A percentile compares a stretch with the other conserved stretches of the same genome.
These are phyloP conservation scores for Magallana gigas DNA, from an alignment of 1,140 invertebrate genomes.

Conservation along the genomic window DNA sequence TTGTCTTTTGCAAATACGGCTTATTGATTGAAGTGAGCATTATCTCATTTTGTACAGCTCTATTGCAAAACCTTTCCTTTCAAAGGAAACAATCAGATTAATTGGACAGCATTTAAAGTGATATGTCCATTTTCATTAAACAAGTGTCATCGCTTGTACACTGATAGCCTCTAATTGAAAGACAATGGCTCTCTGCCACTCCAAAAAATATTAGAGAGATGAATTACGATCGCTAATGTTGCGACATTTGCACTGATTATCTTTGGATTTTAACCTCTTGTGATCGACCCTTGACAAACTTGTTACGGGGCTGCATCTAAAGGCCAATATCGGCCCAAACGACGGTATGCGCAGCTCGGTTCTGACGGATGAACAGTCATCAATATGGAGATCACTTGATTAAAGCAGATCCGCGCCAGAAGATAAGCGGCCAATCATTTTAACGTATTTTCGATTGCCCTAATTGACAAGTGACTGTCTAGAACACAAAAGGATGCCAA, in stretches of 20 bases:
- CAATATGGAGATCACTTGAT: slow-evolving; percentile 33
- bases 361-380: slow-evolving; percentile 20
- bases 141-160: slow-evolving; percentile 25
- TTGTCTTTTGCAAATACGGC: neutral
- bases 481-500: slow-evolving; percentile 35
- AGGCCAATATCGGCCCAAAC: slow-evolving; percentile 2
- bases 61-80: neutral
- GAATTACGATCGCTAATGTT: slow-evolving; percentile 26
- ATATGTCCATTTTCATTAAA: slow-evolving; percentile 35
- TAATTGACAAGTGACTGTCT: slow-evolving; percentile 37
- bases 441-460: slow-evolving; percentile 31
- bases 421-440: slow-evolving; percentile 31
- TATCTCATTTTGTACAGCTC: neutral
- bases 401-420: slow-evolving; percentile 28
- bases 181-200: neutral
- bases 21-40: neutral
- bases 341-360: neutral
- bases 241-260: slow-evolving; percentile 35
- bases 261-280: slow-evolving; percentile 26
- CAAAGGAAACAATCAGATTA: slow-evolving; percentile 18
- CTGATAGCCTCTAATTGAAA: slow-evolving; percentile 25
- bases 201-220: neutral
- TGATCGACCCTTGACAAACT: slow-evolving; percentile 14
- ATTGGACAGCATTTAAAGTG: neutral
- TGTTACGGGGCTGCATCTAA: slow-evolving; percentile 15